These are phyloP conservation scores for Dolichomitus sp. DNA, from an alignment of 2,888 invertebrate species.

Conservation along the genomic window DNA sequence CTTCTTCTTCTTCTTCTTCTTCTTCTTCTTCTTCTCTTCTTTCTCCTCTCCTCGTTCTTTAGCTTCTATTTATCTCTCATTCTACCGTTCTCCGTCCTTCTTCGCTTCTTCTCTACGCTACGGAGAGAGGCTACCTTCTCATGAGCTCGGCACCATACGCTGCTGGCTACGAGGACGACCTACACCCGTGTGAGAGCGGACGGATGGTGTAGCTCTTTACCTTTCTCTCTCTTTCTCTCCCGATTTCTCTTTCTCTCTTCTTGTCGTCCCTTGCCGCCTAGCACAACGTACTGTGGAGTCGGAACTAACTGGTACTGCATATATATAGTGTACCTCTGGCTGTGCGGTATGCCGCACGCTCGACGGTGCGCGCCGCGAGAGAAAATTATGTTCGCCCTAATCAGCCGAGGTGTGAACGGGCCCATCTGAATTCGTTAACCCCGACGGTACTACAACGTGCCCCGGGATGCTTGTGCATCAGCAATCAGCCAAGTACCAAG, in stretches of 20 bases:
- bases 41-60: conserved; percentile 24
- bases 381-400: conserved; percentile 80
- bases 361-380: conserved; percentile 43
- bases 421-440: conserved; percentile 82
- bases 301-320: conserved; percentile 18
- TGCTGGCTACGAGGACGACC: conserved; percentile 36
- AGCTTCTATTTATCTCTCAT: conserved; percentile 46
- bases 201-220: conserved; percentile 5
- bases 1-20: conserved; percentile 18
- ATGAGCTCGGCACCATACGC: conserved; percentile 42
- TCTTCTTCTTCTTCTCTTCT: conserved; percentile 2
- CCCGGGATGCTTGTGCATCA: conserved; percentile 12
- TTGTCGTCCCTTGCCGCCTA: conserved; percentile 57
- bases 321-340: neutral
- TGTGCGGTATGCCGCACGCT: conserved; percentile 50
- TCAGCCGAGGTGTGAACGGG: conserved; percentile 83
- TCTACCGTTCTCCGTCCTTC: conserved; percentile 68
- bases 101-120: conserved; percentile 58
- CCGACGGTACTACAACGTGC: conserved; percentile 33
- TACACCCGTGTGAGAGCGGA: conserved; percentile 25
- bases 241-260: conserved; percentile 38
- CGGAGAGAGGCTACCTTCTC: conserved; percentile 23
- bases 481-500: neutral
- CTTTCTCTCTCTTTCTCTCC: conserved; percentile 50
- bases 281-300: neutral